Conservation (phyloP, 2,113 vertebrate species). For the Engystomops pustulosus region DNA sequence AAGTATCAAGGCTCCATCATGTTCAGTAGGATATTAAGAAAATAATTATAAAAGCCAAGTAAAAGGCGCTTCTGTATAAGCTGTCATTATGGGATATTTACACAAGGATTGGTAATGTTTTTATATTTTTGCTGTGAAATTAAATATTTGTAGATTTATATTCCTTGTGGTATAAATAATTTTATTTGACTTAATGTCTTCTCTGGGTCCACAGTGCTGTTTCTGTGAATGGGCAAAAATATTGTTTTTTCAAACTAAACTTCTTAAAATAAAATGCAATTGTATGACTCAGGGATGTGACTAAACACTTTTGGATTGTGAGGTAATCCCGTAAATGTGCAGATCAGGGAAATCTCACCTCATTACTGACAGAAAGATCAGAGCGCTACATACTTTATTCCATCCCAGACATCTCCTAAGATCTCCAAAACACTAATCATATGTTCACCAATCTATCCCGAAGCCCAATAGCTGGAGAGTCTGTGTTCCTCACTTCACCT, state of each 20-base stretch:
- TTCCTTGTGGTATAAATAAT: neutral
- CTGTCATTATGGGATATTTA: neutral
- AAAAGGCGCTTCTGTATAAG: neutral
- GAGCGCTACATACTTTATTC: neutral
- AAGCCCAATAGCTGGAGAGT: neutral
- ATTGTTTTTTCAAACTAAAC: neutral
- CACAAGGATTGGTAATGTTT: neutral
- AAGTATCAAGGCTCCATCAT: neutral
- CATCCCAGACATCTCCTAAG: neutral
- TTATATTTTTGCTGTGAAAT: neutral
- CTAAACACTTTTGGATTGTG: neutral
- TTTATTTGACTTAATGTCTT: neutral
- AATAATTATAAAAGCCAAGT: neutral
- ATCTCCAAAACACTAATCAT: neutral
- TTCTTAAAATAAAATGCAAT: neutral
- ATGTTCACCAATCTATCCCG: neutral
- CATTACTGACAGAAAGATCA: neutral
- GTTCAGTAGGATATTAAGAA: conserved; percentile 17
- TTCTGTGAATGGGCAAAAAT: neutral
- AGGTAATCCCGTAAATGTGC: neutral
- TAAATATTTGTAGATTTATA: neutral
- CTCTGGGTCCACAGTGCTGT: neutral
- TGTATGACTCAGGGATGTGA: neutral
- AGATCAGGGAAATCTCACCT: neutral
- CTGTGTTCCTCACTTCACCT: no score